phyloP scores from a whole-genome alignment of 2,113 vertebrate species.

The Motacilla alba region DNA sequence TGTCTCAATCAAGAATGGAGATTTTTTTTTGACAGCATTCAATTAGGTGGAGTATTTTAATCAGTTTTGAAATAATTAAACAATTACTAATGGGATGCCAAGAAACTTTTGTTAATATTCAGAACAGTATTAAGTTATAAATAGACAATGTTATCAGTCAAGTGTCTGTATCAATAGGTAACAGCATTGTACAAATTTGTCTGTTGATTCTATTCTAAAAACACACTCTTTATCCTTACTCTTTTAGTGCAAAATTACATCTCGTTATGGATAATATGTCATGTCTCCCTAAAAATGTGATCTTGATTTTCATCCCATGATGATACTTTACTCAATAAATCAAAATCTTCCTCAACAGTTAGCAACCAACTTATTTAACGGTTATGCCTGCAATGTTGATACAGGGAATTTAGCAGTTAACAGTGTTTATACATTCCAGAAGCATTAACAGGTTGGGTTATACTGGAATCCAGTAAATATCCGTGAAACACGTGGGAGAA shows the following conservation, averaged over 20 bases:
- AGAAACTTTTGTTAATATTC: neutral
- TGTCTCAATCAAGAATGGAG: neutral
- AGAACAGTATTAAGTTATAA: neutral
- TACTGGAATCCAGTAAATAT: conserved; percentile 63
- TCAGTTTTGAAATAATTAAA: neutral
- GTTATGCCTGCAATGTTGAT: conserved; percentile 35
- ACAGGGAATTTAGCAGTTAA: conserved; percentile 40
- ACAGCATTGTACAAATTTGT: neutral
- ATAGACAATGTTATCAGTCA: neutral
- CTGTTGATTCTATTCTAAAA: neutral
- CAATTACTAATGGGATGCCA: neutral
- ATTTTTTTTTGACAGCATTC: neutral
- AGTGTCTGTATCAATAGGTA: neutral
- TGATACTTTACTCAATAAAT: neutral
- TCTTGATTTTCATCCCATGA: conserved; percentile 21
- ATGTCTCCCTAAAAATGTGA: conserved; percentile 14
- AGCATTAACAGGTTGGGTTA: conserved; percentile 67
- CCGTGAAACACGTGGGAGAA: conserved; percentile 37
- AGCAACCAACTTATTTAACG: neutral
- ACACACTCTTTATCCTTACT: neutral
- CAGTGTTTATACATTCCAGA: conserved; percentile 76
- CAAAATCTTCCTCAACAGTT: conserved; percentile 15
- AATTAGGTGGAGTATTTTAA: neutral
- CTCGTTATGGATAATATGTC: neutral
- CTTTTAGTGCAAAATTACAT: conserved; percentile 17